Evolutionary conservation across 2,888 invertebrate species (phyloP).

Genomic region (Pherbina coryleti): DNA sequence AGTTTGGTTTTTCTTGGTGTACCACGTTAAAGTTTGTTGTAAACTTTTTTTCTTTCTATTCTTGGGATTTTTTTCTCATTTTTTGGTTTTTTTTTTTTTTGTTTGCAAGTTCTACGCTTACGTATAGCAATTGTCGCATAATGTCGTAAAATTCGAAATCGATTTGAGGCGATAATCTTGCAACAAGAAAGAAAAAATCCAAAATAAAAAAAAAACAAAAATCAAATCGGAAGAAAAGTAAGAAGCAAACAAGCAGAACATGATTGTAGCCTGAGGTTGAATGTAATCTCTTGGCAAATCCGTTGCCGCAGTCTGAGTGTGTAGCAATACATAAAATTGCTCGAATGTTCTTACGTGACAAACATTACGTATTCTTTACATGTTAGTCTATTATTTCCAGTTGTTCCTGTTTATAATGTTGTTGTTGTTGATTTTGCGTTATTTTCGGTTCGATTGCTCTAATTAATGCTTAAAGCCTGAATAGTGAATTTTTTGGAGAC

Average conservation of each 20-base stretch:
- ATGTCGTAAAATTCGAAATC: conserved; percentile 61
- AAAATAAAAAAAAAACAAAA: too few relatives aligned
- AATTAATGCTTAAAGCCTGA: conserved; percentile 62
- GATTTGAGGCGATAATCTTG: conserved; percentile 55
- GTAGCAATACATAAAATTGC: conserved; percentile 4
- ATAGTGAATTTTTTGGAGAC: background rate
- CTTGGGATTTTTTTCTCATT: background rate
- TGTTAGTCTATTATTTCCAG: conserved; percentile 29
- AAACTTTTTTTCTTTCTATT: background rate
- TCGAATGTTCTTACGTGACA: conserved; percentile 46
- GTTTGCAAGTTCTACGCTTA: background rate
- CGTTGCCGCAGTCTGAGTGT: background rate
- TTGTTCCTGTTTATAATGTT: conserved; percentile 39
- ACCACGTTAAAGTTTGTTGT: too few relatives aligned
- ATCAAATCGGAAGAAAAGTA: too few relatives aligned
- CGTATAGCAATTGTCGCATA: conserved; percentile 55
- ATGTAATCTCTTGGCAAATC: conserved; percentile 14
- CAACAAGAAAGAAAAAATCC: conserved; percentile 13
- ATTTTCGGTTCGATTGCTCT: conserved; percentile 58
- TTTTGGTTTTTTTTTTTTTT: background rate
- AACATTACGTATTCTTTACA: conserved; percentile 46
- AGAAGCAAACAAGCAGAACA: too few relatives aligned
- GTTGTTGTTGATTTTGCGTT: conserved; percentile 22
- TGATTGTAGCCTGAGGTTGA: background rate
- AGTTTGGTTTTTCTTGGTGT: too few relatives aligned